Percentiles rank a stretch among this genome's conserved stretches.
These are phyloP conservation scores for Pantelozetes paolii DNA, from an alignment of 2,888 invertebrate species.

Conservation along the genomic window DNA sequence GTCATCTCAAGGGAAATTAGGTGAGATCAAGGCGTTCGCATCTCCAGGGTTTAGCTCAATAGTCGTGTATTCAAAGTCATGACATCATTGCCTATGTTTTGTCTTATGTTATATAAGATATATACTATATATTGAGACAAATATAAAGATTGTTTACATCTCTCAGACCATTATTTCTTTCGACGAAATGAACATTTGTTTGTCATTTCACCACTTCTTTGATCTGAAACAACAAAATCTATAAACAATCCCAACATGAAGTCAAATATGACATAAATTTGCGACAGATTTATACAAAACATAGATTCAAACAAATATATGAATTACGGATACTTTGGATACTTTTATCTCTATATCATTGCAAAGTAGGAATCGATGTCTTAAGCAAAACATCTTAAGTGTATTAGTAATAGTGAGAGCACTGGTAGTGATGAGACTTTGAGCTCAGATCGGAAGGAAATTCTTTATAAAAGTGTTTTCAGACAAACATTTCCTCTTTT, in stretches of 20 bases:
- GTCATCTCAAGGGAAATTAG: slow-evolving; percentile 30
- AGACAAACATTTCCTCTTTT: slow-evolving; percentile 16
- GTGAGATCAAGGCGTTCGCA: slow-evolving; percentile 30
- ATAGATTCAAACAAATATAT: too few relatives aligned
- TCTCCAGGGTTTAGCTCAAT: neutral
- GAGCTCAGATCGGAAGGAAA: slow-evolving; percentile 12
- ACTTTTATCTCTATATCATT: too few relatives aligned
- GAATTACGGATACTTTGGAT: too few relatives aligned
- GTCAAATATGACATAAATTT: neutral
- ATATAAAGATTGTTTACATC: slow-evolving; percentile 22
- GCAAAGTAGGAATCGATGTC: neutral
- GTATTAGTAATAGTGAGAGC: too few relatives aligned
- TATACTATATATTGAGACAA: neutral
- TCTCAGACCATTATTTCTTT: neutral
- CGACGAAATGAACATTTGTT: neutral
- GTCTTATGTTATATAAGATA: neutral
- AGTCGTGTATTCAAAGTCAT: slow-evolving; percentile 13
- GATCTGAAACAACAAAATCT: neutral
- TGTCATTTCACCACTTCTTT: neutral
- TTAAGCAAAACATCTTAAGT: neutral
- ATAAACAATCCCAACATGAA: neutral
- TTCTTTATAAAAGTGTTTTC: slow-evolving; percentile 6
- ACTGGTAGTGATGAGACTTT: neutral
- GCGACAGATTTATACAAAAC: neutral
- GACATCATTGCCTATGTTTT: slow-evolving; percentile 24